phyloP scores from a whole-genome alignment of 2,113 vertebrate species.

The Trichomycterus rosablanca region DNA sequence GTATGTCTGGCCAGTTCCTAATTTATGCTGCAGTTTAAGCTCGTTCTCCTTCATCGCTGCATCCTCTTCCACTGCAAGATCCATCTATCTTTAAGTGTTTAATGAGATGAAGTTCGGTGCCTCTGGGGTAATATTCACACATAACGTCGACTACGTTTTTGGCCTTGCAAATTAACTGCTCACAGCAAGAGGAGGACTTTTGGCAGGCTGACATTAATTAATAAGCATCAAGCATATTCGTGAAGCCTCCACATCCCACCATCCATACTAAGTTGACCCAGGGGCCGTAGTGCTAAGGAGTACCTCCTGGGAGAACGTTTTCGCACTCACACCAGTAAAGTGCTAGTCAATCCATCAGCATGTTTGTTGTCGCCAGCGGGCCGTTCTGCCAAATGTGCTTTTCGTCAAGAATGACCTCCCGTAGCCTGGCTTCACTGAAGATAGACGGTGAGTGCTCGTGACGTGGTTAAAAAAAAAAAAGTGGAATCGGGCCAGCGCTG shows the following conservation, averaged over 20 bases:
- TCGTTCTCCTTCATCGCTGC: too few relatives aligned
- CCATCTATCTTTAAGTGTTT: conserved; percentile 28
- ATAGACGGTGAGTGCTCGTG: conserved; percentile 14
- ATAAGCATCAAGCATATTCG: conserved; percentile 22
- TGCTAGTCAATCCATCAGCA: conserved; percentile 14
- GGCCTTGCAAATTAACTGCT: conserved; percentile 41
- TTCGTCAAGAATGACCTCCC: conserved; percentile 29
- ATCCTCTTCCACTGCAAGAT: conserved; percentile 9
- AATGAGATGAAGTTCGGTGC: conserved; percentile 37
- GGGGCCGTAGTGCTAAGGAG: conserved; percentile 3
- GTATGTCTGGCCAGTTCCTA: conserved; percentile 2
- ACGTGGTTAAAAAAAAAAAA: conserved; percentile 24
- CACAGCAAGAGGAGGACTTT: conserved; percentile 28
- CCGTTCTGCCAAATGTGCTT: neutral
- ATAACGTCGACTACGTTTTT: conserved; percentile 41
- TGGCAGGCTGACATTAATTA: conserved; percentile 41
- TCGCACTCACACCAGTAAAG: neutral
- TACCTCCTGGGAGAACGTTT: neutral
- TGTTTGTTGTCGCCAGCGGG: neutral
- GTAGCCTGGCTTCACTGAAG: neutral
- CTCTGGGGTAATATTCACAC: conserved; percentile 38
- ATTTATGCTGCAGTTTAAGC: too few relatives aligned
- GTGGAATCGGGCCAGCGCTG: conserved; percentile 11
- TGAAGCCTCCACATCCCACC: neutral
- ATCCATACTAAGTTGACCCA: neutral